Percentiles rank a stretch among this genome's conserved stretches.
These are phyloP conservation scores for Luidia sarsii DNA, from an alignment of 53 echinoderm and acorn worm species.

Conservation along the genomic window DNA sequence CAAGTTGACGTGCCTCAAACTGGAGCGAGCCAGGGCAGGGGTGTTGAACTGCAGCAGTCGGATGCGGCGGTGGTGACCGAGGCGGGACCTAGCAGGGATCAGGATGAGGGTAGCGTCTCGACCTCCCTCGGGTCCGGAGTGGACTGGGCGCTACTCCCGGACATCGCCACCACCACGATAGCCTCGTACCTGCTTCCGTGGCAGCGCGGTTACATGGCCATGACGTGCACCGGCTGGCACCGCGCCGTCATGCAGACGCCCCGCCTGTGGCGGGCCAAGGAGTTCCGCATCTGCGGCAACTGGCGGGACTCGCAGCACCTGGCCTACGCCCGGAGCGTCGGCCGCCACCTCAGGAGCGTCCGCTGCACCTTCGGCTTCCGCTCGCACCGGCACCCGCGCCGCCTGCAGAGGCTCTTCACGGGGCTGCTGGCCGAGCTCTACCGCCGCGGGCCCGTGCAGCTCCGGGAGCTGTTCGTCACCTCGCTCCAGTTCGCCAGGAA, in stretches of 20 bases:
- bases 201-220: conserved; percentile 67
- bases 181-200: conserved; percentile 70
- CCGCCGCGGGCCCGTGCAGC: conserved; percentile 87
- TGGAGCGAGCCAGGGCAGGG: conserved; percentile 7
- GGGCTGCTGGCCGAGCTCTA: conserved; percentile 83
- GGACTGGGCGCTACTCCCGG: conserved; percentile 67
- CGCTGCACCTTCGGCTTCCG: conserved; percentile 72
- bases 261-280: conserved; percentile 75
- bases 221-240: conserved; percentile 79
- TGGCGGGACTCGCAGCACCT: conserved; percentile 69
- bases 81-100: conserved; percentile 9
- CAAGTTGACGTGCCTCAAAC: too few species aligned
- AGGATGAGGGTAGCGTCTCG: neutral
- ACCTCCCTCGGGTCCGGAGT: too few species aligned
- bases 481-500: conserved; percentile 77
- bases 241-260: conserved; percentile 72
- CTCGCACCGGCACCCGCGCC: conserved; percentile 60
- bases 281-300: conserved; percentile 75
- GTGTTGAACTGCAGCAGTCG: neutral
- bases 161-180: conserved; percentile 61
- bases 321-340: conserved; percentile 67
- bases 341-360: conserved; percentile 76
- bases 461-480: conserved; percentile 72
- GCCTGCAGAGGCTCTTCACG: conserved; percentile 79
- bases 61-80: neutral